Conservation (phyloP, 2,797 vertebrate species). For the Falco rusticolus region DNA sequence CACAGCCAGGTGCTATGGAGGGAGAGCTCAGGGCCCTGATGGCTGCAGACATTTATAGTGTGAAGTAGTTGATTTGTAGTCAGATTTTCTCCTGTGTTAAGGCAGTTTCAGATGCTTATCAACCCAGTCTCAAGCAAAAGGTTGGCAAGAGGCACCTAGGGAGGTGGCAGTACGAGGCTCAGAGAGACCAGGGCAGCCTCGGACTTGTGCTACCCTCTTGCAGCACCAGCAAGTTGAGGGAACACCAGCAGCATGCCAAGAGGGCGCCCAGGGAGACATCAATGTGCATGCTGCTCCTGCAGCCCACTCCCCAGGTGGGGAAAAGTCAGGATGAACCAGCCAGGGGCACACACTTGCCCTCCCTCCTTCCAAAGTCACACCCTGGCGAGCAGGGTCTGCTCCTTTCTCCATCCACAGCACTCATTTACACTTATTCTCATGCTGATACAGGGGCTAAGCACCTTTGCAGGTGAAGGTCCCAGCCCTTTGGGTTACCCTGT, state of each 20-base stretch:
- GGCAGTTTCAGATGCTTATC: background rate
- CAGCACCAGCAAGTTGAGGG: background rate
- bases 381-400: background rate
- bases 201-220: background rate
- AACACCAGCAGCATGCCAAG: background rate
- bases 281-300: background rate
- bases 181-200: background rate
- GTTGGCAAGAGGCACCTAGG: no score
- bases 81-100: background rate
- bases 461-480: background rate
- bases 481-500: background rate
- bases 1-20: background rate
- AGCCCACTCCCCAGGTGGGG: background rate
- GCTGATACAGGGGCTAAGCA: background rate
- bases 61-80: background rate
- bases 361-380: background rate
- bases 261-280: background rate
- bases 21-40: background rate
- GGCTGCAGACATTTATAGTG: background rate
- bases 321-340: background rate
- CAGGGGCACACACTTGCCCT: rapidly evolving
- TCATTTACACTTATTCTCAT: background rate
- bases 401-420: background rate
- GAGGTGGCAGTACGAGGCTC: background rate
- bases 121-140: background rate